Conservation (phyloP, 2,113 vertebrate genomes). For the Engystomops pustulosus region DNA sequence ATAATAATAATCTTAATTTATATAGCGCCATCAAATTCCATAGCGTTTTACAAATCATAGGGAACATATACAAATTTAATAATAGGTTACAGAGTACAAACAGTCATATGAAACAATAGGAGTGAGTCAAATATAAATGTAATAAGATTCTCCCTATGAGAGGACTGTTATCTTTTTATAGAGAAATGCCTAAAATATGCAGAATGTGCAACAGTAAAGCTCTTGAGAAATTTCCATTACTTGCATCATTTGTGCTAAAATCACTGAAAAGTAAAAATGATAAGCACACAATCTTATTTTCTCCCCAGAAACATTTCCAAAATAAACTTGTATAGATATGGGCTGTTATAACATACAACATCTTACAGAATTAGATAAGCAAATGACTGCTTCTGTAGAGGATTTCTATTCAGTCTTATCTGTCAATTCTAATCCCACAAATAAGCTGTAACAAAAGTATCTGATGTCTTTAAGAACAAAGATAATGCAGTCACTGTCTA, state of each 20-base stretch:
- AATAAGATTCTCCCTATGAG: too few relatives aligned
- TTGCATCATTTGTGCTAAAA: background rate
- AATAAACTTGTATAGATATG: background rate
- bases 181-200: too few relatives aligned
- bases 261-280: background rate
- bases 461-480: background rate
- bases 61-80: too few relatives aligned
- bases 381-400: background rate
- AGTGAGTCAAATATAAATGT: too few relatives aligned
- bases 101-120: too few relatives aligned
- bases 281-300: background rate
- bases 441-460: slow-evolving; percentile 4
- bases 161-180: too few relatives aligned
- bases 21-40: too few relatives aligned
- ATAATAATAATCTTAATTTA: too few relatives aligned
- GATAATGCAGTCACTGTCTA: background rate
- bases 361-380: background rate
- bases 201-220: too few relatives aligned
- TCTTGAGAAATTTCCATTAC: background rate
- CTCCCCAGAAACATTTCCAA: background rate
- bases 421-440: background rate
- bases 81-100: too few relatives aligned
- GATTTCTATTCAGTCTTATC: background rate
- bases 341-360: background rate
- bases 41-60: too few relatives aligned